phyloP scores from a whole-genome alignment of 1,140 invertebrate species.

The Harlomillsia oculata region DNA sequence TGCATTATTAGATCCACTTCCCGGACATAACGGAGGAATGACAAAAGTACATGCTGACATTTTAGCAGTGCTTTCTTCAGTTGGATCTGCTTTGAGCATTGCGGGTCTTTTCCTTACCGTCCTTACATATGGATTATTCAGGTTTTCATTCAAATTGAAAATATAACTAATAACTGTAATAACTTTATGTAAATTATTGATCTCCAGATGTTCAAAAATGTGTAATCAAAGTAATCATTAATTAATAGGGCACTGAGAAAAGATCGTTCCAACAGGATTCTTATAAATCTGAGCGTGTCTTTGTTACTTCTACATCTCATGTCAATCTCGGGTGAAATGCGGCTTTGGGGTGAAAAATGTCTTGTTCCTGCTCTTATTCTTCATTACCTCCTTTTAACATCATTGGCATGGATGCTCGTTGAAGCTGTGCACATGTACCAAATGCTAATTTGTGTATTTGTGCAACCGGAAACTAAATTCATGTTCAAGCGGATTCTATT shows the following conservation, averaged over 20 bases:
- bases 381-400: conserved; percentile 46
- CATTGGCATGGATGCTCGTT: conserved; percentile 48
- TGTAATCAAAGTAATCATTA: no score
- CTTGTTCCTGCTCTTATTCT: conserved; percentile 34
- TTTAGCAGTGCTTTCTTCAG: conserved; percentile 45
- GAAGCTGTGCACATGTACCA: conserved; percentile 50
- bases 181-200: background rate
- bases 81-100: conserved; percentile 45
- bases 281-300: conserved; percentile 46
- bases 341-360: conserved; percentile 17
- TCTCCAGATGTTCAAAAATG: background rate
- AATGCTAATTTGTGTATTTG: conserved; percentile 48
- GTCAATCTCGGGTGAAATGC: conserved; percentile 23
- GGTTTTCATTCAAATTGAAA: conserved; percentile 36
- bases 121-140: conserved; percentile 45
- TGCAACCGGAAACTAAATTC: conserved; percentile 44
- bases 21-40: background rate
- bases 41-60: conserved; percentile 37
- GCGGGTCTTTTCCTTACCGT: conserved; percentile 43
- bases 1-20: conserved; percentile 43
- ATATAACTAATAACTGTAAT: background rate
- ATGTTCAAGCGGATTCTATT: conserved; percentile 46
- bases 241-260: conserved; percentile 43
- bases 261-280: conserved; percentile 47
- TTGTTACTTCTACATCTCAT: conserved; percentile 42